phyloP scores from a whole-genome alignment of 2,113 vertebrate genomes.

The Haemorhous mexicanus region DNA sequence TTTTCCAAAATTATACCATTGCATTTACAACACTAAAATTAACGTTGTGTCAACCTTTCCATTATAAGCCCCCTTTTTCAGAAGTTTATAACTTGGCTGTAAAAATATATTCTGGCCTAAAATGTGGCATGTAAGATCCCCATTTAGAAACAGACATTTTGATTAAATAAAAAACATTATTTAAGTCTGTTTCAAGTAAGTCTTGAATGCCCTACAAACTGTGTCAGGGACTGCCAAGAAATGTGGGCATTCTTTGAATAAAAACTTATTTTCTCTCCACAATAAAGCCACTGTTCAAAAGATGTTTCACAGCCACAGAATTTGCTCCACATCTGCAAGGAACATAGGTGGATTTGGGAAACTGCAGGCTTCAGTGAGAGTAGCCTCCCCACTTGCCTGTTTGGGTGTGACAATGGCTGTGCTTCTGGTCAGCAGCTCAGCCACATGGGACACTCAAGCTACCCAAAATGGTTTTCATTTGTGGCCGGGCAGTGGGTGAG shows the following conservation, averaged over 20 bases:
- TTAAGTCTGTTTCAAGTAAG: neutral
- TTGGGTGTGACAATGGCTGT: neutral
- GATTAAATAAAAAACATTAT: constrained; percentile 31
- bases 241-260: neutral
- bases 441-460: neutral
- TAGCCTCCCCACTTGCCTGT: neutral
- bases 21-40: constrained; percentile 72
- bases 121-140: constrained; percentile 29
- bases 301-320: neutral
- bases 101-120: constrained; percentile 59
- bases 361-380: neutral
- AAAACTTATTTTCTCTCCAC: neutral
- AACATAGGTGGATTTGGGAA: neutral
- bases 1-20: constrained; percentile 72
- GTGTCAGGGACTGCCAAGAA: neutral
- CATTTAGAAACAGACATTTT: constrained; percentile 28
- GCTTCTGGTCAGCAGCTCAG: neutral
- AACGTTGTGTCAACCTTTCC: constrained; percentile 77
- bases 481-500: neutral
- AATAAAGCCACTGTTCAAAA: neutral
- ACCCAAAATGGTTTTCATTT: neutral
- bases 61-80: constrained; percentile 64
- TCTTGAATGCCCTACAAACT: neutral
- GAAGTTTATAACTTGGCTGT: constrained; percentile 59
- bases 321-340: neutral